Base-by-base conservation (phyloP, 2,113 vertebrate species). In the Cyprinodon tularosa region DNA sequence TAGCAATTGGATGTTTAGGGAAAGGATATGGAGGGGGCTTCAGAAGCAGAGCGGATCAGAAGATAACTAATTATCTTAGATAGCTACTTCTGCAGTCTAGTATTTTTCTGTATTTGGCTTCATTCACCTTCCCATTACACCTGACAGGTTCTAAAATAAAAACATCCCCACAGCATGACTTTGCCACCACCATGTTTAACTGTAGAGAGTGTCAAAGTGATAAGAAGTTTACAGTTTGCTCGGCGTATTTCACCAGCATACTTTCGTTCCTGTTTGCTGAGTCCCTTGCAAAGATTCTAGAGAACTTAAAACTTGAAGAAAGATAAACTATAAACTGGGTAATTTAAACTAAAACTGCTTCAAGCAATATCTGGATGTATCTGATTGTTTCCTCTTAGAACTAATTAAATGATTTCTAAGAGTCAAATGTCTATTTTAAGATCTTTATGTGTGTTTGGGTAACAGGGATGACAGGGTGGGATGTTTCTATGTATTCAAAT, bases 1-100 rank as follows among this genome's bases (percentile, higher is more conserved):
- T 47, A 66, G 47, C 81, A 74, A 77, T 71, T 80, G 76, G 82
- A 39, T 79, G 70, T 22, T 85, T 84, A 64, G 29, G 15, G 61
- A 50, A 72, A 29, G 82, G 66, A 50, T 61, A n/a, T 40, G 62
- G 79, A 70, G 67, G 66, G 20, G 60, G 74, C 47, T 78, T 37
- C 74, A 68, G 71, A 85, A 81, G 64, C 66, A 61, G 72, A 61
- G 40, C 39, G 53, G 72, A 73, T 20, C 50, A 72, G 40, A 3
- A 62, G 62, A 66, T 8, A 3, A 9, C 12, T 11, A 2, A 8
- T 45, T 45, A 29, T 29, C 1, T 29, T 29, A 29, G 6, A 10
- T 45, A 45, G 6, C 12, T 29, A 29, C 17, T 20, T n/a, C 50
- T n/a, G 50, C 8, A n/a, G 50, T 57, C 50, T 10, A 7, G 9